A percentile compares a stretch with the other conserved stretches of the same genome.
phyloP scores from a whole-genome alignment of 2,113 vertebrate species.

The Caracal caracal region DNA sequence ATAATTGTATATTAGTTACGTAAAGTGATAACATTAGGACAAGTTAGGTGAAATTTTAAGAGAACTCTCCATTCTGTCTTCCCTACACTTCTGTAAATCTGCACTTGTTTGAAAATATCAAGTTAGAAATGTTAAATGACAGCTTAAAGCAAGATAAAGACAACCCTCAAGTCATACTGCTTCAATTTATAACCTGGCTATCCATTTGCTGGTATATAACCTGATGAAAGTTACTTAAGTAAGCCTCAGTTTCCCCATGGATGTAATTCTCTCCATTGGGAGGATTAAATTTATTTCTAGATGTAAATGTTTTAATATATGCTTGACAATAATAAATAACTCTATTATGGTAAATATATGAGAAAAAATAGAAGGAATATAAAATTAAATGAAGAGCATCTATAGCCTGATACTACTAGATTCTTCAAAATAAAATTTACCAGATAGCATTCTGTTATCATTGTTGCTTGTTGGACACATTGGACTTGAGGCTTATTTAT shows the following conservation, averaged over 20 bases:
- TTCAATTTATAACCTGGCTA: background rate
- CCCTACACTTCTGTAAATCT: background rate
- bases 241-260: background rate
- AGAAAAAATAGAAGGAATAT: background rate
- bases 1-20: background rate
- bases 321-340: background rate
- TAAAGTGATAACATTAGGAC: background rate
- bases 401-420: background rate
- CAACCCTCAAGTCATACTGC: background rate
- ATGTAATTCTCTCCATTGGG: background rate
- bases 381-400: background rate
- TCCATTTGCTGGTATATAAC: background rate
- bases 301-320: background rate
- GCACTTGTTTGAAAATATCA: background rate
- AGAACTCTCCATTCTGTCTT: background rate
- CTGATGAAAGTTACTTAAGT: background rate
- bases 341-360: background rate
- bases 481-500: background rate
- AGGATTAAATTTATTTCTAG: background rate
- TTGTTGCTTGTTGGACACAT: background rate
- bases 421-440: background rate
- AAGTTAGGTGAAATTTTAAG: background rate
- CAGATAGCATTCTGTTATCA: background rate
- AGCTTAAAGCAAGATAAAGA: slow-evolving; percentile 16
- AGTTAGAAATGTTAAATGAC: background rate